Evolutionary conservation across 2,888 invertebrate species (phyloP).

Genomic region (Athalia cordata): DNA sequence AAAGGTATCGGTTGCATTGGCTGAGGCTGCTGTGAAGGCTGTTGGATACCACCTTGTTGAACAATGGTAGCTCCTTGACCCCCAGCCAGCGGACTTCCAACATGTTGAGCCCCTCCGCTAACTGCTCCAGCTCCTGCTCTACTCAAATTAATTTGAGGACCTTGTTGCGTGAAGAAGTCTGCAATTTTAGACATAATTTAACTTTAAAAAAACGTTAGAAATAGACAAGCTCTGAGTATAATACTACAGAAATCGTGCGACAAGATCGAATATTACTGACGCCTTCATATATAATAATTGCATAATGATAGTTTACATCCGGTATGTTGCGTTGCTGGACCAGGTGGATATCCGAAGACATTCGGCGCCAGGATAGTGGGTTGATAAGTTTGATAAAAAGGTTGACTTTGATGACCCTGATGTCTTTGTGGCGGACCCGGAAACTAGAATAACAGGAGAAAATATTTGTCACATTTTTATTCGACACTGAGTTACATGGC

Average conservation of each 20-base stretch:
- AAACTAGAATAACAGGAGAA: conserved; percentile 58
- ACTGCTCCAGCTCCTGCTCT: conserved; percentile 65
- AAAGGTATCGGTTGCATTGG: conserved; percentile 63
- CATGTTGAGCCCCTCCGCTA: conserved; percentile 66
- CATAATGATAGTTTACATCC: conserved; percentile 58
- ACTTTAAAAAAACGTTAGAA: not conserved
- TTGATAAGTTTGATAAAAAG: conserved; percentile 59
- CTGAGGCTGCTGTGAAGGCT: conserved; percentile 65
- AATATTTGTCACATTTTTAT: conserved; percentile 45
- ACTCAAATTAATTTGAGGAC: conserved; percentile 60
- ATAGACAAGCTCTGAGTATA: not conserved
- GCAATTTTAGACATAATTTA: not conserved
- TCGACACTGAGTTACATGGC: not conserved
- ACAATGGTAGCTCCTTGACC: conserved; percentile 67
- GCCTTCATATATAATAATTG: not conserved
- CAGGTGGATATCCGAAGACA: conserved; percentile 59
- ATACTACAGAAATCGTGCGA: not conserved
- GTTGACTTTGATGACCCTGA: conserved; percentile 64
- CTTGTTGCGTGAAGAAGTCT: conserved; percentile 54
- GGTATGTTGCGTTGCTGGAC: conserved; percentile 55
- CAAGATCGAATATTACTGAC: too few relatives aligned
- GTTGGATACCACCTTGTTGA: conserved; percentile 67
- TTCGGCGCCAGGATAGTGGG: conserved; percentile 59
- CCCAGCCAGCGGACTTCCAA: conserved; percentile 65
- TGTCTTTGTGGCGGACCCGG: conserved; percentile 63